phyloP scores from a whole-genome alignment of 1,140 invertebrate genomes.

The Drosophila pandora region DNA sequence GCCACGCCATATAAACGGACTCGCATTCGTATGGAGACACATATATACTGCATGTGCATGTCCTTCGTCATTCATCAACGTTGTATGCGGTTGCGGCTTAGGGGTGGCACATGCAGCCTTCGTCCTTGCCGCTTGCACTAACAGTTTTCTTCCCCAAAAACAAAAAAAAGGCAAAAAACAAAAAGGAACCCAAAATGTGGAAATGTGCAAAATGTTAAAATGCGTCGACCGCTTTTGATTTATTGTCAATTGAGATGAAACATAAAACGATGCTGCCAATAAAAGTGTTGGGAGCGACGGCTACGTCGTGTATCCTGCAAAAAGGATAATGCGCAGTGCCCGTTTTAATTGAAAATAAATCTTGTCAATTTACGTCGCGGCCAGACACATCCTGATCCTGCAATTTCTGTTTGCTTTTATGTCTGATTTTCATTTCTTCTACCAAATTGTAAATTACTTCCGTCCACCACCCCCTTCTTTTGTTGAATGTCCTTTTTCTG shows the following conservation, averaged over 20 bases:
- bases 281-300: slow-evolving; percentile 49
- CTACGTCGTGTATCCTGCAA: slow-evolving; percentile 15
- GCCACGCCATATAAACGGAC: slow-evolving; percentile 21
- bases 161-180: neutral
- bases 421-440: slow-evolving; percentile 54
- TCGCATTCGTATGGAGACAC: slow-evolving; percentile 17
- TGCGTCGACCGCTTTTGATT: slow-evolving; percentile 71
- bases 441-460: slow-evolving; percentile 80
- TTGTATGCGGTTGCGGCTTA: slow-evolving; percentile 67
- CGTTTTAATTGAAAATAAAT: slow-evolving; percentile 81
- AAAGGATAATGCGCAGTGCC: slow-evolving; percentile 70
- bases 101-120: slow-evolving; percentile 53
- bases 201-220: slow-evolving; percentile 54
- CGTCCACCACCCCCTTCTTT: slow-evolving; percentile 62
- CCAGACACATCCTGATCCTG: slow-evolving; percentile 64
- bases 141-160: slow-evolving; percentile 37
- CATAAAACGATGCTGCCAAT: slow-evolving; percentile 76
- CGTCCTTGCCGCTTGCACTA: slow-evolving; percentile 15
- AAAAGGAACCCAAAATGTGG: slow-evolving; percentile 38
- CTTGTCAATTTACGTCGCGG: slow-evolving; percentile 74
- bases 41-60: slow-evolving; percentile 46
- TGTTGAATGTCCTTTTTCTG: slow-evolving; percentile 62
- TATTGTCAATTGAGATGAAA: slow-evolving; percentile 69
- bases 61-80: slow-evolving; percentile 79
- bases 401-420: slow-evolving; percentile 56